Evolutionary conservation across 2,797 vertebrate genomes (phyloP).

Genomic region (Amniataba percoides): DNA sequence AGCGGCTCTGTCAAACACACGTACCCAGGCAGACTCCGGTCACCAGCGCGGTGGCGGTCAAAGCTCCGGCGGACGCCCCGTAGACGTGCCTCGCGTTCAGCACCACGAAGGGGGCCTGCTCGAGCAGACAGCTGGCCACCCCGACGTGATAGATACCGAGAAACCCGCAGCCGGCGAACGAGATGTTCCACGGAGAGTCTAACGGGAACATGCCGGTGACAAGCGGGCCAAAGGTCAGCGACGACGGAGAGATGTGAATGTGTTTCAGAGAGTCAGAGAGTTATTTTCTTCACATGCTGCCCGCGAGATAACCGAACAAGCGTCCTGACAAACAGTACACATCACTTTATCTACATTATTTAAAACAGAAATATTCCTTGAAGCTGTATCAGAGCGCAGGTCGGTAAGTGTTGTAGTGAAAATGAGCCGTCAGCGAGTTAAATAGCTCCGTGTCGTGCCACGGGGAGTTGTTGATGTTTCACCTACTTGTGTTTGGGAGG

Average conservation of each 20-base stretch:
- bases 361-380: background rate
- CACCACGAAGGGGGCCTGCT: slow-evolving; percentile 94
- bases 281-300: background rate
- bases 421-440: background rate
- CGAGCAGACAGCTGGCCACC: slow-evolving; percentile 94
- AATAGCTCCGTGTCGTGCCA: slow-evolving; percentile 21
- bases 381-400: background rate
- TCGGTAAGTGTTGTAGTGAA: background rate
- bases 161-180: slow-evolving; percentile 97
- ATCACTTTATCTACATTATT: background rate
- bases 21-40: slow-evolving; percentile 92
- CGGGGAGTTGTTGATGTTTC: slow-evolving; percentile 56
- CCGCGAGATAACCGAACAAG: background rate
- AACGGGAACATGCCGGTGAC: slow-evolving; percentile 88
- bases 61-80: slow-evolving; percentile 95
- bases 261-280: too few relatives aligned
- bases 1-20: too few relatives aligned
- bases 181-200: slow-evolving; percentile 95
- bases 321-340: background rate
- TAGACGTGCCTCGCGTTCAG: slow-evolving; percentile 93
- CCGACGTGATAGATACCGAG: slow-evolving; percentile 96
- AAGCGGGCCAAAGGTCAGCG: background rate
- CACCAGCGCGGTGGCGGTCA: slow-evolving; percentile 92
- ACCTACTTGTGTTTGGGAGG: background rate
- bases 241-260: too few relatives aligned